Percentiles rank a stretch among this genome's conserved stretches.
phyloP scores from a whole-genome alignment of 2,797 vertebrate genomes.

The Sylvia borin region DNA sequence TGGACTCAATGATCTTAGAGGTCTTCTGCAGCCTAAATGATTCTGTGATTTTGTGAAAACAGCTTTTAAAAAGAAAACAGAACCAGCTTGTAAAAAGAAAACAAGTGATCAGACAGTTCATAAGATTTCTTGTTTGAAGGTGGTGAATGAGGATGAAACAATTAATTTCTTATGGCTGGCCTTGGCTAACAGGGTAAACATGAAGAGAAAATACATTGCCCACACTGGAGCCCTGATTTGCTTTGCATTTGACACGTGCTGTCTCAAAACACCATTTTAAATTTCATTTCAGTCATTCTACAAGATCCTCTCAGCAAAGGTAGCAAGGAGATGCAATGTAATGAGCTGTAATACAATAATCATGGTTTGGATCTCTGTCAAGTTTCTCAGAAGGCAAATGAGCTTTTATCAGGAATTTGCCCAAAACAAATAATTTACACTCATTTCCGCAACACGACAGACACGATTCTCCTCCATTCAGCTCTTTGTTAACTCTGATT shows the following conservation, averaged over 20 bases:
- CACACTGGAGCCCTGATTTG: neutral
- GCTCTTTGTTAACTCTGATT: slow-evolving; percentile 71
- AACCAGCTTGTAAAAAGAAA: neutral
- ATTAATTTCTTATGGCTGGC: slow-evolving; percentile 18
- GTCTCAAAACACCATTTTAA: neutral
- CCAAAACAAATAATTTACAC: slow-evolving; percentile 74
- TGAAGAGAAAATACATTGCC: neutral
- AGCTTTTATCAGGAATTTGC: slow-evolving; percentile 72
- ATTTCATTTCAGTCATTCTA: slow-evolving; percentile 7
- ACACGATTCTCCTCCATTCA: slow-evolving; percentile 51
- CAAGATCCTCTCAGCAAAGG: neutral
- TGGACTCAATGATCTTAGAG: rapidly evolving
- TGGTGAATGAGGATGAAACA: neutral
- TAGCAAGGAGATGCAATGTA: neutral
- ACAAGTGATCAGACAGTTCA: neutral
- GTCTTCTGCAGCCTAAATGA: neutral
- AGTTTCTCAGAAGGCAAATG: slow-evolving; percentile 54
- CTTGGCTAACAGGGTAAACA: neutral
- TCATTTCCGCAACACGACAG: slow-evolving; percentile 71
- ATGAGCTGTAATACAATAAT: slow-evolving; percentile 62
- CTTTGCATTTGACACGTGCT: neutral
- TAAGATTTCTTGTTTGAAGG: neutral
- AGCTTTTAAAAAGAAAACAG: neutral
- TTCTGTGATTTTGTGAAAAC: neutral
- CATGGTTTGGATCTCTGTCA: slow-evolving; percentile 64